A percentile compares a stretch with the other conserved stretches of the same genome.
phyloP scores from a whole-genome alignment of 2,797 vertebrate genomes.

The Syngnathus rostellatus region DNA sequence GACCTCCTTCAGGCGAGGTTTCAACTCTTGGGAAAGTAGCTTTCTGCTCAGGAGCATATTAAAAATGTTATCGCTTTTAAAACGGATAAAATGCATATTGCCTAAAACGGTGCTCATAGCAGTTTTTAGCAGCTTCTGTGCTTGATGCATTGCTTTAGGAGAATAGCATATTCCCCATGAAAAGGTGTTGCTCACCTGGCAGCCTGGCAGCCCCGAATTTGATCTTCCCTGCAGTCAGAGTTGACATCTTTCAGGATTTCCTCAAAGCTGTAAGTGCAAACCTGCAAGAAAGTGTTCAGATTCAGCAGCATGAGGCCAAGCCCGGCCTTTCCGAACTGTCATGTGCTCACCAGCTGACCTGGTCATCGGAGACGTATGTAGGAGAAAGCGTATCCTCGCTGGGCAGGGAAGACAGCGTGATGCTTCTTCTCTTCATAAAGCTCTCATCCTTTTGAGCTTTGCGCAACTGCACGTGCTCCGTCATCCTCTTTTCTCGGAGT shows the following conservation, averaged over 20 bases:
- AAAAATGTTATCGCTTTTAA: neutral
- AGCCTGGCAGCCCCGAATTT: constrained; percentile 75
- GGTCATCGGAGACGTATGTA: constrained; percentile 24
- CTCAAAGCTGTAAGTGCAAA: constrained; percentile 50
- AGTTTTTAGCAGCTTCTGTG: neutral
- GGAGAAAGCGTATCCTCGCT: constrained; percentile 59
- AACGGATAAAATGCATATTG: too few relatives aligned
- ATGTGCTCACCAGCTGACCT: constrained; percentile 22
- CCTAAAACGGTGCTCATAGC: neutral
- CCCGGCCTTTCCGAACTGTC: neutral
- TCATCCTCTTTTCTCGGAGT: constrained; percentile 71
- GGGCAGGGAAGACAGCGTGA: constrained; percentile 50
- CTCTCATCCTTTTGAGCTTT: constrained; percentile 81
- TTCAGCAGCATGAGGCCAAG: too few relatives aligned
- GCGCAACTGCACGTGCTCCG: constrained; percentile 71
- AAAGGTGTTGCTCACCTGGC: constrained; percentile 66
- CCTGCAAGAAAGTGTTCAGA: constrained; percentile 31
- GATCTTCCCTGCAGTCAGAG: constrained; percentile 47
- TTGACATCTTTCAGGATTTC: constrained; percentile 71
- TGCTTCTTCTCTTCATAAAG: constrained; percentile 78
- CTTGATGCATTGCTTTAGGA: neutral
- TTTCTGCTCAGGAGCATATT: constrained; percentile 57
- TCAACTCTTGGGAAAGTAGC: constrained; percentile 74
- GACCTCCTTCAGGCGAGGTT: constrained; percentile 76
- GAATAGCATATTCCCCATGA: neutral